phyloP scores from a whole-genome alignment of 2,888 invertebrate species.

The Drosophila hamatofila region DNA sequence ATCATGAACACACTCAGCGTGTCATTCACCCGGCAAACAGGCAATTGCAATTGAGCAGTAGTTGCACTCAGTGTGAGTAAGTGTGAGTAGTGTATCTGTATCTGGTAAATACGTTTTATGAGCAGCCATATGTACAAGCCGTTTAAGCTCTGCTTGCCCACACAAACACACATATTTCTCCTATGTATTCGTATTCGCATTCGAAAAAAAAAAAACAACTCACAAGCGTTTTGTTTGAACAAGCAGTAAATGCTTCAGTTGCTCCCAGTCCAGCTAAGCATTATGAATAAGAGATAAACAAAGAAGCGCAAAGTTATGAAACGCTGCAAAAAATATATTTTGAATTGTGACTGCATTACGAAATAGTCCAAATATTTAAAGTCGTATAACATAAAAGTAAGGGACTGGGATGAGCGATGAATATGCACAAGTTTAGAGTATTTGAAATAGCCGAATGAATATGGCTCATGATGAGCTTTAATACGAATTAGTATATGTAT shows the following conservation, averaged over 20 bases:
- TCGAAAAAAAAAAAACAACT: slow-evolving; percentile 11
- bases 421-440: too few relatives aligned
- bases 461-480: too few relatives aligned
- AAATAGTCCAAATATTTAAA: background rate
- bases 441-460: too few relatives aligned
- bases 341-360: background rate
- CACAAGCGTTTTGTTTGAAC: slow-evolving; percentile 49
- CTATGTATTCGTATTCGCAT: background rate
- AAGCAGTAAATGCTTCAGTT: slow-evolving; percentile 56
- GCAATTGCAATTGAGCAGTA: slow-evolving; percentile 56
- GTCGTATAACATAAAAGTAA: background rate
- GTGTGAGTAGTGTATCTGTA: slow-evolving; percentile 46
- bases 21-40: slow-evolving; percentile 56
- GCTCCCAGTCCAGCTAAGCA: slow-evolving; percentile 24
- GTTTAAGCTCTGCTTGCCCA: slow-evolving; percentile 62
- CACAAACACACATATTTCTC: slow-evolving; percentile 15
- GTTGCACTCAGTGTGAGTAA: slow-evolving; percentile 13
- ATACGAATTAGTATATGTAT: too few relatives aligned
- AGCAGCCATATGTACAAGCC: slow-evolving; percentile 21
- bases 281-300: slow-evolving; percentile 47
- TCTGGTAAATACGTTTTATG: slow-evolving; percentile 71
- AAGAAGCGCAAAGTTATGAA: slow-evolving; percentile 8
- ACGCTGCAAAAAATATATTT: slow-evolving; percentile 3
- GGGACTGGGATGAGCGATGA: background rate
- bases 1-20: slow-evolving; percentile 44